These are phyloP conservation scores for Brachirus orientalis DNA, from an alignment of 2,113 vertebrate species.

Conservation along the genomic window DNA sequence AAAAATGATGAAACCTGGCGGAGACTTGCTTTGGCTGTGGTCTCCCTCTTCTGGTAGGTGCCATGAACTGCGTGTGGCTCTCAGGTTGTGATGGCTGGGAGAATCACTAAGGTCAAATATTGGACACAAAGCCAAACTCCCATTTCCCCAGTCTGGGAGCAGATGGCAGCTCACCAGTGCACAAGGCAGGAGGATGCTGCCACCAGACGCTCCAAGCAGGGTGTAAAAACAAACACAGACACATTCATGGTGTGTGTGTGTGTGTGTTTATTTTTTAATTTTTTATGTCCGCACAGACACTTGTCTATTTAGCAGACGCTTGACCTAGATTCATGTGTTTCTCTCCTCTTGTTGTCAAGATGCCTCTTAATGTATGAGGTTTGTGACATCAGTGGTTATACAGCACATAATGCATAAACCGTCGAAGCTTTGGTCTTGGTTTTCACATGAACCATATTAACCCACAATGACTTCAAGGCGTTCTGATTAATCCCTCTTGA, in stretches of 20 bases:
- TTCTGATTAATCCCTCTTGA: background rate
- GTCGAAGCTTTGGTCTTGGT: slow-evolving; percentile 2
- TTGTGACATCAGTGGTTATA: slow-evolving; percentile 2
- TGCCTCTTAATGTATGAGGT: slow-evolving; percentile 7
- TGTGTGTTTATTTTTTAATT: background rate
- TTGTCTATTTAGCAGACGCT: background rate
- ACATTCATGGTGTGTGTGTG: slow-evolving; percentile 19
- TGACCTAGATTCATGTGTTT: slow-evolving; percentile 26
- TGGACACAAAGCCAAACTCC: slow-evolving; percentile 60
- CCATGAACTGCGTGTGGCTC: slow-evolving; percentile 33
- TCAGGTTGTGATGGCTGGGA: slow-evolving; percentile 13
- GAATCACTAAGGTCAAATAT: slow-evolving; percentile 56
- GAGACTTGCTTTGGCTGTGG: slow-evolving; percentile 44
- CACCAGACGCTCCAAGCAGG: slow-evolving; percentile 67
- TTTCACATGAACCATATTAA: slow-evolving; percentile 1
- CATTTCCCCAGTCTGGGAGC: slow-evolving; percentile 62
- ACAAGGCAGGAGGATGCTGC: slow-evolving; percentile 56
- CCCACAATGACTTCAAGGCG: slow-evolving; percentile 7
- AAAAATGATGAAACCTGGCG: slow-evolving; percentile 1
- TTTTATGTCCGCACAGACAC: background rate
- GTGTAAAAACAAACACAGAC: slow-evolving; percentile 45
- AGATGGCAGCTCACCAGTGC: slow-evolving; percentile 73
- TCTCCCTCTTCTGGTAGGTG: slow-evolving; percentile 55
- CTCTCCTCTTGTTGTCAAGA: slow-evolving; percentile 4
- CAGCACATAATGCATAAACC: slow-evolving; percentile 3